Percentiles rank a stretch among this genome's conserved stretches.
These are phyloP conservation scores for Argyresthia albistria DNA, from an alignment of 2,888 invertebrate species.

Conservation along the genomic window DNA sequence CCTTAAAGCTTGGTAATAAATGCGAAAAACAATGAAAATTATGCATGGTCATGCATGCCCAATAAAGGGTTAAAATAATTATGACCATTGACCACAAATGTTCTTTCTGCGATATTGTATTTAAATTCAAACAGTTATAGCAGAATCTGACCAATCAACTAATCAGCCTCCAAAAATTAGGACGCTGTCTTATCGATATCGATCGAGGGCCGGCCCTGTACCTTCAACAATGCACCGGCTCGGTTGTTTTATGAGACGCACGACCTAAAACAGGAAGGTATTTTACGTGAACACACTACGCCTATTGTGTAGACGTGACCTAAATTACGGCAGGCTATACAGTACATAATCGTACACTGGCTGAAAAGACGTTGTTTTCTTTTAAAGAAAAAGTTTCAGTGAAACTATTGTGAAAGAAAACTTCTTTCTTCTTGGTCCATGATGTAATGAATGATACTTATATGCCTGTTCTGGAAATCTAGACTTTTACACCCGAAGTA, in stretches of 20 bases:
- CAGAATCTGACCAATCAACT: too few relatives aligned
- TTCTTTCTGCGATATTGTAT: too few relatives aligned
- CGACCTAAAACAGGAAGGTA: slow-evolving; percentile 2
- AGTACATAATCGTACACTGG: not conserved
- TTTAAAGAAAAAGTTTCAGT: not conserved
- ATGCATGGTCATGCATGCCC: too few relatives aligned
- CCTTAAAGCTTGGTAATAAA: too few relatives aligned
- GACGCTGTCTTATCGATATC: not conserved
- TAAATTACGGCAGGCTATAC: not conserved
- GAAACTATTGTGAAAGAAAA: not conserved
- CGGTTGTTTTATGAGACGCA: not conserved
- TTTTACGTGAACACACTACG: not conserved
- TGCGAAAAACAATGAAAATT: too few relatives aligned
- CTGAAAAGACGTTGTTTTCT: not conserved
- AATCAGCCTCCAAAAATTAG: too few relatives aligned
- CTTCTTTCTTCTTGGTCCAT: not conserved
- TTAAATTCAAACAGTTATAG: too few relatives aligned
- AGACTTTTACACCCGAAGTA: too few relatives aligned
- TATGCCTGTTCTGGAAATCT: too few relatives aligned
- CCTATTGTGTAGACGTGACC: not conserved
- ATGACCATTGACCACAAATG: too few relatives aligned
- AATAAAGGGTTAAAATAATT: too few relatives aligned
- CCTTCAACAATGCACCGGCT: not conserved
- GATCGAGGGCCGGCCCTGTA: not conserved
- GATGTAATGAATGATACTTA: too few relatives aligned